Evolutionary conservation across 2,113 vertebrate species (phyloP).

Genomic region (Leptobrachium ailaonicum): DNA sequence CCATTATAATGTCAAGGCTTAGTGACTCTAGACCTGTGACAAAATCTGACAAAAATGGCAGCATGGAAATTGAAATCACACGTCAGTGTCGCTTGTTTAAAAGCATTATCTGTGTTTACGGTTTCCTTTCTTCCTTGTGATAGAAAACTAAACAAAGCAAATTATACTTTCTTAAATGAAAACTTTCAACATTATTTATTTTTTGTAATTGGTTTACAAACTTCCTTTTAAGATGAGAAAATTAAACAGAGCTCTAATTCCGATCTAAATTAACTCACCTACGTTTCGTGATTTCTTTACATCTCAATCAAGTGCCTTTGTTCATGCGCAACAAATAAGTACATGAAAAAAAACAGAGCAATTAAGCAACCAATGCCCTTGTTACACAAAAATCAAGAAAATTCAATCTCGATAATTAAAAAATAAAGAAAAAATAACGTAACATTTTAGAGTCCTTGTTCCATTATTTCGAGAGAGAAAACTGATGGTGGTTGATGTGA

Average conservation of each 20-base stretch:
- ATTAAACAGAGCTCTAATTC: neutral
- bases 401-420: conserved; percentile 37
- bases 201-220: conserved; percentile 20
- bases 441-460: conserved; percentile 10
- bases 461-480: neutral
- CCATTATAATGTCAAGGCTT: too few relatives aligned
- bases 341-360: neutral
- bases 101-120: too few relatives aligned
- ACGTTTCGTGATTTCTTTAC: conserved; percentile 8
- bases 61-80: too few relatives aligned
- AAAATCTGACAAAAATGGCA: too few relatives aligned
- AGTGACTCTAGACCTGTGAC: too few relatives aligned
- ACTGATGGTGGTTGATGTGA: conserved; percentile 7
- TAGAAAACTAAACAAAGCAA: neutral
- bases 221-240: conserved; percentile 17
- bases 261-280: conserved; percentile 7
- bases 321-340: conserved; percentile 17
- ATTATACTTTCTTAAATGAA: conserved; percentile 18
- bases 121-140: neutral
- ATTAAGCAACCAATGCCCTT: conserved; percentile 20
- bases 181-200: conserved; percentile 1
- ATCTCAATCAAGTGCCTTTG: conserved; percentile 34
- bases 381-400: conserved; percentile 10
- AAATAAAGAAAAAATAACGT: too few relatives aligned
- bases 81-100: too few relatives aligned